phyloP scores from a whole-genome alignment of 2,888 invertebrate genomes.

The Hypolimnas misippus region DNA sequence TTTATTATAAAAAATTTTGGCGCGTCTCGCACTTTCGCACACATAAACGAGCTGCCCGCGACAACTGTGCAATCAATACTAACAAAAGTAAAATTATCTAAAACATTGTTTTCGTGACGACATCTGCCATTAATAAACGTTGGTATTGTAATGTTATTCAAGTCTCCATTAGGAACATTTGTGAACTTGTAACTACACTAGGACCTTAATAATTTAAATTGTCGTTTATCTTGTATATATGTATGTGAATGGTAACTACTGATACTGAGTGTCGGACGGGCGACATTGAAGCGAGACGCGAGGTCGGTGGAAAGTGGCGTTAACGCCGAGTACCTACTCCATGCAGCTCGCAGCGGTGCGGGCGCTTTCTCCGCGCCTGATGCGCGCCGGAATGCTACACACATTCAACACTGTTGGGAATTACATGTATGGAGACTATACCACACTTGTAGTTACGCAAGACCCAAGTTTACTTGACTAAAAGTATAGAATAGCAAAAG shows the following conservation, averaged over 20 bases:
- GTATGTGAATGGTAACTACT: neutral
- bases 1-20: neutral
- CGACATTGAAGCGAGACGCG: slow-evolving; percentile 20
- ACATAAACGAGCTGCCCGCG: neutral
- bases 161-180: neutral
- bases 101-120: too few species aligned
- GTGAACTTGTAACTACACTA: neutral
- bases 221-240: neutral
- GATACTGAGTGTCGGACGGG: slow-evolving; percentile 15
- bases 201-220: neutral
- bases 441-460: neutral
- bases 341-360: slow-evolving; percentile 43
- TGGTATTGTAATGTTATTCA: neutral
- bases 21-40: neutral
- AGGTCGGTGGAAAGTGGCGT: slow-evolving; percentile 15
- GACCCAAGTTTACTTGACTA: neutral
- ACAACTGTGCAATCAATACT: neutral
- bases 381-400: slow-evolving; percentile 23
- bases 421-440: neutral
- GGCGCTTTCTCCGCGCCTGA: slow-evolving; percentile 48
- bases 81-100: neutral
- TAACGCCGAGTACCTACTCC: neutral
- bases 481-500: too few species aligned
- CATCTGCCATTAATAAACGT: too few species aligned
- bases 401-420: neutral